Conservation (phyloP, 2,113 vertebrate genomes). For the Mus spicilegus region DNA sequence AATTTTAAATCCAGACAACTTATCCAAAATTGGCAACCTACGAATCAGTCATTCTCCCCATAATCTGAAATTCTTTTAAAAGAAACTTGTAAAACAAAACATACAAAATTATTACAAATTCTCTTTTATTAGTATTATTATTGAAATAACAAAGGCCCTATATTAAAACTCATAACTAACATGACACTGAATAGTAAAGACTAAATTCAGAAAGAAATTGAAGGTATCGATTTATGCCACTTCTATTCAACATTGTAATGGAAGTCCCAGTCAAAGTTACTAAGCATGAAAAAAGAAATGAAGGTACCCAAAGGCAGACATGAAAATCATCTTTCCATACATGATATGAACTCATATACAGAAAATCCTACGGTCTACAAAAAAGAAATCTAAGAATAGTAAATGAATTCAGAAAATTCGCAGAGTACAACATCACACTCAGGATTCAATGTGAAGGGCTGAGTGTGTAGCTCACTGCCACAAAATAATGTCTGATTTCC, state of each 20-base stretch:
- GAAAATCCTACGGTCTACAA: background rate
- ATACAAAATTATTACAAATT: background rate
- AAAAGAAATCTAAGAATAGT: background rate
- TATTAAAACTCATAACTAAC: background rate
- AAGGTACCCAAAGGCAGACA: background rate
- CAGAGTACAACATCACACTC: constrained; percentile 33
- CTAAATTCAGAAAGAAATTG: constrained; percentile 20
- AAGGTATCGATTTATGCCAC: background rate
- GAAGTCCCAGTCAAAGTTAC: background rate
- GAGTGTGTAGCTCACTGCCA: background rate
- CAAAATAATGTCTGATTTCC: background rate
- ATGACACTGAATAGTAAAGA: background rate
- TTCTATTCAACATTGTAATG: background rate
- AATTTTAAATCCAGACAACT: constrained; percentile 14
- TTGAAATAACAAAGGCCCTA: background rate
- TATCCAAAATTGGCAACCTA: background rate
- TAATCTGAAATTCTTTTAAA: background rate
- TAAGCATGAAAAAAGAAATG: constrained; percentile 22
- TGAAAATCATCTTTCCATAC: background rate
- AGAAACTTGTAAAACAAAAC: constrained; percentile 4
- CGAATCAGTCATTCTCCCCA: background rate
- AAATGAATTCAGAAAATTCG: constrained; percentile 30
- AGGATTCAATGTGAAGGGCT: constrained; percentile 7
- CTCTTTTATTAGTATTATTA: background rate
- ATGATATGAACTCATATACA: background rate